These are phyloP conservation scores for Chrysolophus pictus DNA, from an alignment of 2,797 vertebrate species.

Conservation along the genomic window DNA sequence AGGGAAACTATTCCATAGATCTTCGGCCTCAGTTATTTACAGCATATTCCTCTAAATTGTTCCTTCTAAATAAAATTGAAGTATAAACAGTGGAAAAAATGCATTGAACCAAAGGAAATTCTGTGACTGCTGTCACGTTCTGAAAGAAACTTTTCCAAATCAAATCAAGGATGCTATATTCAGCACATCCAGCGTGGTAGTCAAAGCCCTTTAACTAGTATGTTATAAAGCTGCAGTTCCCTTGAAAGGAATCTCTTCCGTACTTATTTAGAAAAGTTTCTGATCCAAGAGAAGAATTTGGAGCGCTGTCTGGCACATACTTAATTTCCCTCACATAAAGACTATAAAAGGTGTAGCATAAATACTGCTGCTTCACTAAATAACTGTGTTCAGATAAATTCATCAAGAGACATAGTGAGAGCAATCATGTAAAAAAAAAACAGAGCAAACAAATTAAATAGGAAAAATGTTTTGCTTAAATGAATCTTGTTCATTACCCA, in stretches of 20 bases:
- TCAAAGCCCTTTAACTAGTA: background rate
- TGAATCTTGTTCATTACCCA: background rate
- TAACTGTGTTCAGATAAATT: background rate
- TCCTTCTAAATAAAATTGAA: background rate
- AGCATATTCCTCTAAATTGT: background rate
- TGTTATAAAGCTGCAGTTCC: background rate
- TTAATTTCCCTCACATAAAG: conserved; percentile 13
- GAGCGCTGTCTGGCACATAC: background rate
- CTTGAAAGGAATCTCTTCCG: background rate
- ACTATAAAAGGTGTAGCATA: background rate
- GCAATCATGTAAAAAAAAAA: background rate
- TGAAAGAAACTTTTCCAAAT: background rate
- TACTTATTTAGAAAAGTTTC: background rate
- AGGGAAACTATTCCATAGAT: background rate
- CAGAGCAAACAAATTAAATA: background rate
- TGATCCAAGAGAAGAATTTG: background rate
- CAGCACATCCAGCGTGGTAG: background rate
- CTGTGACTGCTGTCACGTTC: background rate
- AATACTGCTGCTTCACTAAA: background rate
- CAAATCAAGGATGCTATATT: background rate
- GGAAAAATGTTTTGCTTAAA: background rate
- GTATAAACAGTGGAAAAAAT: background rate
- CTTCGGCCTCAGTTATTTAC: background rate
- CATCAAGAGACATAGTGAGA: background rate
- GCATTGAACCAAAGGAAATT: background rate